Percentiles rank a stretch among this genome's conserved stretches.
phyloP scores from a whole-genome alignment of 2,888 invertebrate species.

The Diploptera punctata region DNA sequence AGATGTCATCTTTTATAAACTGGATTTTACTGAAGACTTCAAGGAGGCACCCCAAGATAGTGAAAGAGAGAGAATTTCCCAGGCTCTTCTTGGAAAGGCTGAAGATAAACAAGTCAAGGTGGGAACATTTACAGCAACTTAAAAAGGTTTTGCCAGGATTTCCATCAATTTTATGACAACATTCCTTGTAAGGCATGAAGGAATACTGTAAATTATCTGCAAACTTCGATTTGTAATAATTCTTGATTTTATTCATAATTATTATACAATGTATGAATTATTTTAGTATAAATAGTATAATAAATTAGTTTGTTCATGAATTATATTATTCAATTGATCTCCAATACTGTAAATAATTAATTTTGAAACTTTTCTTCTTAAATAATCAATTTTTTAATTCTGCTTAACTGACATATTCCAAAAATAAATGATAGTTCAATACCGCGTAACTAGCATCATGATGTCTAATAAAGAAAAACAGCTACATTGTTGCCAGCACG shows the following conservation, averaged over 20 bases:
- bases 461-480: background rate
- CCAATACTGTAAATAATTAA: background rate
- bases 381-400: background rate
- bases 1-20: background rate
- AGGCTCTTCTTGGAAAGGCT: conserved; percentile 7
- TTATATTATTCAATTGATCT: background rate
- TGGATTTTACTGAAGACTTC: background rate
- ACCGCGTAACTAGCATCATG: conserved; percentile 10
- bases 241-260: conserved; percentile 21
- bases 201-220: too few relatives aligned
- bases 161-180: conserved; percentile 43
- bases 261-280: background rate
- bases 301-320: background rate
- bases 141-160: conserved; percentile 40
- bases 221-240: background rate
- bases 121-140: conserved; percentile 42
- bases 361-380: conserved; percentile 2
- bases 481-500: too few relatives aligned
- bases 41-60: background rate
- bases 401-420: conserved; percentile 2
- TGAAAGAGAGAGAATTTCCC: background rate
- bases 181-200: background rate
- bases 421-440: conserved; percentile 11
- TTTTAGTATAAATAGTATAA: background rate
- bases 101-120: conserved; percentile 39